A percentile compares a stretch with the other conserved stretches of the same genome.
phyloP scores from a whole-genome alignment of 2,888 invertebrate species.

The Epicampocera succincta region DNA sequence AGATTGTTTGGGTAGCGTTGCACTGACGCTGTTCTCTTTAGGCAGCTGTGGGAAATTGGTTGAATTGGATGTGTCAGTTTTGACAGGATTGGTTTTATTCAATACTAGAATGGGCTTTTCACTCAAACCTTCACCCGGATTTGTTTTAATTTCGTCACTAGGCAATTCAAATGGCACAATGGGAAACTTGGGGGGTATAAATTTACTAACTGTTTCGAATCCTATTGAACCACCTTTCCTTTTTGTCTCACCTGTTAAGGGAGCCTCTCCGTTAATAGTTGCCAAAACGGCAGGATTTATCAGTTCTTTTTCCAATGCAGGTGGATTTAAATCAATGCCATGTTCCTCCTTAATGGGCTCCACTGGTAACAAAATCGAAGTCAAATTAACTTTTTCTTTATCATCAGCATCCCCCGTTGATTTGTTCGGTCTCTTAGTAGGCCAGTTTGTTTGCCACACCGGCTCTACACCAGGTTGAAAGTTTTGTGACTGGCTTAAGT shows the following conservation, averaged over 20 bases:
- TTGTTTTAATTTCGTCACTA: conserved; percentile 18
- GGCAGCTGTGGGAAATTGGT: conserved; percentile 4
- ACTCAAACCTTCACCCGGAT: conserved; percentile 22
- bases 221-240: conserved; percentile 67
- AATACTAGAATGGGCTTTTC: conserved; percentile 3
- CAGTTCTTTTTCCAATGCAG: conserved; percentile 73
- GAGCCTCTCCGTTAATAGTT: conserved; percentile 75
- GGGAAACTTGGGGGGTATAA: conserved; percentile 76
- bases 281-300: conserved; percentile 74
- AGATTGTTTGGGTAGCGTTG: conserved; percentile 73
- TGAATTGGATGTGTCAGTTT: neutral
- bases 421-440: conserved; percentile 71
- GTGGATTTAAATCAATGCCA: conserved; percentile 75
- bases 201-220: conserved; percentile 74
- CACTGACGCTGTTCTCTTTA: conserved; percentile 69
- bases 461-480: conserved; percentile 71
- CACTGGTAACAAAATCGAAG: conserved; percentile 72
- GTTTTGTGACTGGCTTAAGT: conserved; percentile 76
- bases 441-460: conserved; percentile 72
- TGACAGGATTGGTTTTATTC: neutral
- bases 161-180: conserved; percentile 77
- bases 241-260: conserved; percentile 60
- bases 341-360: conserved; percentile 74
- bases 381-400: conserved; percentile 75
- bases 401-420: conserved; percentile 70